Conservation (phyloP, 1,140 invertebrate species). For the Aphis gossypii region DNA sequence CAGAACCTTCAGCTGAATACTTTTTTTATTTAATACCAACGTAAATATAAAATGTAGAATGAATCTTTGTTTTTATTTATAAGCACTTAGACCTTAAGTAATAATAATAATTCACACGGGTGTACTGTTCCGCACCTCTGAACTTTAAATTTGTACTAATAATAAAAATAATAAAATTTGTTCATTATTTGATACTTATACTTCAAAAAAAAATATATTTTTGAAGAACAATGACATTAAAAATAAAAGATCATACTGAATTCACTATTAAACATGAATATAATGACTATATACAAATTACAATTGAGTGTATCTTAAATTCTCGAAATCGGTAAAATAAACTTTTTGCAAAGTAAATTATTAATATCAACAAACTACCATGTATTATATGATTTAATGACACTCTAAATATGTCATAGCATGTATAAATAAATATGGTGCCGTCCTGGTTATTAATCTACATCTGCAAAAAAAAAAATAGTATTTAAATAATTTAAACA, state of each 20-base stretch:
- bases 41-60: background rate
- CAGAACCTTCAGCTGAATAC: background rate
- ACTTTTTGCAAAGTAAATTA: background rate
- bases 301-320: background rate
- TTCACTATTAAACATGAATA: background rate
- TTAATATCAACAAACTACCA: background rate
- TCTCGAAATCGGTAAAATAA: background rate
- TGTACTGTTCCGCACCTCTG: background rate
- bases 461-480: background rate
- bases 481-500: background rate
- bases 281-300: background rate
- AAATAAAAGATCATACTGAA: background rate
- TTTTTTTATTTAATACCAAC: background rate
- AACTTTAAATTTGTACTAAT: background rate
- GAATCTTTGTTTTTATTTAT: background rate
- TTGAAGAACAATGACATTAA: background rate
- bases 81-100: background rate
- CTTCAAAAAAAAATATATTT: background rate
- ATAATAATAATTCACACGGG: background rate
- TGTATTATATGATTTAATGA: background rate
- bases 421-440: background rate
- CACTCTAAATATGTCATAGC: background rate
- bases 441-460: background rate
- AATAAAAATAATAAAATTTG: background rate
- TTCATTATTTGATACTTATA: background rate